phyloP scores from a whole-genome alignment of 2,797 vertebrate species.

The Leptoclinus maculatus region DNA sequence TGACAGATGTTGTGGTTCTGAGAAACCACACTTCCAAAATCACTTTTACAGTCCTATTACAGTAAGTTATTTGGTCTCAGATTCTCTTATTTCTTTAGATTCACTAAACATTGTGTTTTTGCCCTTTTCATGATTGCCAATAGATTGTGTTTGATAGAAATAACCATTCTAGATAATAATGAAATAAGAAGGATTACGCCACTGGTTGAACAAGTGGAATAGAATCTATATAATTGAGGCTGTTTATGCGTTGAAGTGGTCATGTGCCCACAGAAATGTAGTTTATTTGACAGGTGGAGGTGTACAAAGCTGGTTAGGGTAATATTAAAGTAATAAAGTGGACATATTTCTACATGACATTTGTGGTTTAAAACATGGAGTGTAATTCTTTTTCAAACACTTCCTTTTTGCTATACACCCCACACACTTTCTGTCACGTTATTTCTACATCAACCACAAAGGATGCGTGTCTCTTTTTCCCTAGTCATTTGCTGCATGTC shows the following conservation, averaged over 20 bases:
- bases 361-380: neutral
- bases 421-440: neutral
- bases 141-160: neutral
- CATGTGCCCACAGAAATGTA: neutral
- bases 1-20: neutral
- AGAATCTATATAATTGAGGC: neutral
- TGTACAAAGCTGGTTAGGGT: neutral
- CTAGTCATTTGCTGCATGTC: constrained; percentile 57
- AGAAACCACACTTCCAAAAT: constrained; percentile 7
- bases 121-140: neutral
- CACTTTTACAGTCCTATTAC: neutral
- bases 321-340: neutral
- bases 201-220: neutral
- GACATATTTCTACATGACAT: neutral
- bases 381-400: neutral
- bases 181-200: neutral
- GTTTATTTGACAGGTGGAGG: neutral
- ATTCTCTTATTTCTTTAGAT: neutral
- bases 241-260: neutral
- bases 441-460: constrained; percentile 8
- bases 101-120: neutral
- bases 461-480: constrained; percentile 15
- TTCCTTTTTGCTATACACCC: neutral
- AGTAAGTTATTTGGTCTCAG: neutral
- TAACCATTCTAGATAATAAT: neutral